Percentiles rank a stretch among this genome's conserved stretches.
phyloP scores from a whole-genome alignment of 2,113 vertebrate species.

The Kryptolebias marmoratus region DNA sequence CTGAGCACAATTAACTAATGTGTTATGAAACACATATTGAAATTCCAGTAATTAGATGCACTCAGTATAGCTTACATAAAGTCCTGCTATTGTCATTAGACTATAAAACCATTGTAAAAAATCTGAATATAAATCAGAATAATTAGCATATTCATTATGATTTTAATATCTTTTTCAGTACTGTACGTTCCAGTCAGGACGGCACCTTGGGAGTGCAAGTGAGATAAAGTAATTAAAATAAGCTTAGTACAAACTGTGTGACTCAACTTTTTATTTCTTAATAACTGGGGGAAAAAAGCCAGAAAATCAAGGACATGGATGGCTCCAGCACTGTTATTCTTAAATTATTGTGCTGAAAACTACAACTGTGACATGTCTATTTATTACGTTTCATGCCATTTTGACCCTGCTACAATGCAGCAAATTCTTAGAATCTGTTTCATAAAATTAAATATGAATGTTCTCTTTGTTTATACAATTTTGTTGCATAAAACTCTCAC shows the following conservation, averaged over 20 bases:
- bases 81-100: slow-evolving; percentile 44
- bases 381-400: too few relatives aligned
- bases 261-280: slow-evolving; percentile 8
- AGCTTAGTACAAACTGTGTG: slow-evolving; percentile 35
- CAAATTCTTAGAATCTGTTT: too few relatives aligned
- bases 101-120: slow-evolving; percentile 48
- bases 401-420: too few relatives aligned
- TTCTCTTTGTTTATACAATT: too few relatives aligned
- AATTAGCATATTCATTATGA: slow-evolving; percentile 69
- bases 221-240: slow-evolving; percentile 60
- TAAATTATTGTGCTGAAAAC: not conserved
- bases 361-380: too few relatives aligned
- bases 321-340: not conserved
- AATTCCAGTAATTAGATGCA: slow-evolving; percentile 50
- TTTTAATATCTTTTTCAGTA: slow-evolving; percentile 60
- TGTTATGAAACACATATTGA: slow-evolving; percentile 32
- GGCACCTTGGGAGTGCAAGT: slow-evolving; percentile 21
- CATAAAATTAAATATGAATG: too few relatives aligned
- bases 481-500: too few relatives aligned
- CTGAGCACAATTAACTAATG: slow-evolving; percentile 11
- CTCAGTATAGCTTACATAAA: slow-evolving; percentile 53
- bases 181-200: slow-evolving; percentile 48
- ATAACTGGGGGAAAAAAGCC: not conserved
- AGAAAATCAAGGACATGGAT: slow-evolving; percentile 20
- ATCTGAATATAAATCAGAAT: slow-evolving; percentile 40